Conservation (phyloP, 35 echinoderm and acorn worm species). For the Lytechinus pictus region DNA sequence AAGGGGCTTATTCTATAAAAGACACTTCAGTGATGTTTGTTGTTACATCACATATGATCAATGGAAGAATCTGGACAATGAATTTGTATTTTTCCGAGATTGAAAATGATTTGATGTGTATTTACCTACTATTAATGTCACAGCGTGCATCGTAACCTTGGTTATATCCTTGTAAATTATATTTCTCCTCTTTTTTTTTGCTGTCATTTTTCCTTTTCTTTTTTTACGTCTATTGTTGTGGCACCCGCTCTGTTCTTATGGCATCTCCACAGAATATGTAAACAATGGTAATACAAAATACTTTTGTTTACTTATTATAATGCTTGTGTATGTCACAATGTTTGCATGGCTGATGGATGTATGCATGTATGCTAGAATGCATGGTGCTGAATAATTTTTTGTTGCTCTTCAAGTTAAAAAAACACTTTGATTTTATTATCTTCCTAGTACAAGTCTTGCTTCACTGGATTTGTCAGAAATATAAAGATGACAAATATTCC, state of each 20-base stretch:
- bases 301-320: background rate
- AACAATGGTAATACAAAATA: slow-evolving; percentile 69
- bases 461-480: no score
- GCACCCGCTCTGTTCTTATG: slow-evolving; percentile 18
- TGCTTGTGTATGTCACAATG: background rate
- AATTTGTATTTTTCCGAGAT: background rate
- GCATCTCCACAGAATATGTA: slow-evolving; percentile 65
- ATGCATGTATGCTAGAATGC: background rate
- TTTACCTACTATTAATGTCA: background rate
- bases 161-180: background rate
- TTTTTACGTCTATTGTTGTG: background rate
- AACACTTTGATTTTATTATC: no score
- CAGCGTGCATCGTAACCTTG: background rate
- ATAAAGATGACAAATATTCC: no score
- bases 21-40: no score
- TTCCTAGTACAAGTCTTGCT: no score
- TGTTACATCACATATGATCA: background rate
- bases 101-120: background rate
- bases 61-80: background rate
- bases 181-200: slow-evolving; percentile 45
- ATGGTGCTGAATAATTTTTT: background rate
- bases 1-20: no score
- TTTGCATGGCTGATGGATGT: background rate
- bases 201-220: slow-evolving; percentile 8
- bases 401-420: no score